Base-by-base conservation (phyloP, 2,888 invertebrate species). In the Syritta pipiens region DNA sequence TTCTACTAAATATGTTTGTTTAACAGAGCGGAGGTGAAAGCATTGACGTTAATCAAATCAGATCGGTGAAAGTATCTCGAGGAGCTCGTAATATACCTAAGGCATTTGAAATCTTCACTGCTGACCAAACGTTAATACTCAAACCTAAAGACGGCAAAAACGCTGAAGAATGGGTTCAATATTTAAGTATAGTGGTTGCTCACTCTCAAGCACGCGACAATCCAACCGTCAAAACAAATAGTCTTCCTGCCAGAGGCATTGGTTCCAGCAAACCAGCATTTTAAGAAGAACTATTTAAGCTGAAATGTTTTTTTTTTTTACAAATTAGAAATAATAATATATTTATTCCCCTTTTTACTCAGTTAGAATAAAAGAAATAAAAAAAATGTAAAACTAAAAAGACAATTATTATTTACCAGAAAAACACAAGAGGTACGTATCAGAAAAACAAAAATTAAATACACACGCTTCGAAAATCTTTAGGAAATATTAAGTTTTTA, bases 91-190 rank as follows among this genome's bases (percentile, higher is more conserved):
- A 96, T 89, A 96, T 97, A 84, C 97, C 97, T 17, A 97, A 96
- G 88, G 97, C 97, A 0, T 98, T 98, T 90, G 97, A 98, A 90
- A 97, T 98, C 84, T 98, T 97, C 90, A 97, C 97, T 0, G 94
- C 94, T 57, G 96, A 97, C 89, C 96, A 96, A 88, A 95, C 96
- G 6, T 93, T 97, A 83, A 96, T 97, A 85, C 92, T 98, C 83
- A 97, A 98, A 90, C 97, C 97, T 4, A 96, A 96, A 88, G 96
- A 97, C 87, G 96, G 96, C 42, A 96, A 96, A 89, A 95, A 97
- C 88, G 97, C 97, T 0, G 97, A 97, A 89, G 95, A 97, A 88
- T 98, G 98, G 97, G 96, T 97, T 44, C 97, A 97, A 89, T 97
- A 96, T 88, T 91, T 97, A 81, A 96, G 96, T 86, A 96, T 97